phyloP scores from a whole-genome alignment of 2,113 vertebrate species.

The Bubalus kerabau region DNA sequence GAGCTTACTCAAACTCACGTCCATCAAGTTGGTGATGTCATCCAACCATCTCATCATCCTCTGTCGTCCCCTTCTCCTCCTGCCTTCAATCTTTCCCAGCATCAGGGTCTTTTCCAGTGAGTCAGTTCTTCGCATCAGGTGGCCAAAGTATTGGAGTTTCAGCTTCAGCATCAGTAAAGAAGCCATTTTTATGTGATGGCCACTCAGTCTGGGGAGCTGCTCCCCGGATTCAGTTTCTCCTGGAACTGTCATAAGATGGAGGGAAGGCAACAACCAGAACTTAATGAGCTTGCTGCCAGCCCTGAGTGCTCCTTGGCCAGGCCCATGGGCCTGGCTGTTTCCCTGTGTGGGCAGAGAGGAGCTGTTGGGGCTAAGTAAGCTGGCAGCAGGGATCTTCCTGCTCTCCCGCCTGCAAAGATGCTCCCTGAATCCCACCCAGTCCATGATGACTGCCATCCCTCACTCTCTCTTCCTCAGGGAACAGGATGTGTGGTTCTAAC shows the following conservation, averaged over 20 bases:
- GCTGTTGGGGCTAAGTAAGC: not conserved
- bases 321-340: not conserved
- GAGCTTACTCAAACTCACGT: not conserved
- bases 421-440: too few species aligned
- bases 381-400: not conserved
- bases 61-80: not conserved
- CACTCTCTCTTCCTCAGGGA: not conserved
- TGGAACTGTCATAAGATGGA: not conserved
- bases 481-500: not conserved
- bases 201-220: not conserved
- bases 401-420: not conserved
- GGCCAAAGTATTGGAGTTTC: not conserved
- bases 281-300: not conserved
- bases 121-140: not conserved
- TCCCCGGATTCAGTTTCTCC: not conserved
- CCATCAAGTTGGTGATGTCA: rapidly evolving
- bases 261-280: not conserved
- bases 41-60: not conserved
- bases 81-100: not conserved
- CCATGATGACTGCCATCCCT: not conserved
- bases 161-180: not conserved
- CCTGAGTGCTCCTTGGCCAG: not conserved
- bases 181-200: not conserved
- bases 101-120: not conserved
- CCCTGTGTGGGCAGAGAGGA: not conserved